Percentiles rank a stretch among this genome's conserved stretches.
These are phyloP conservation scores for Pomacea canaliculata DNA, from an alignment of 2,888 invertebrate species.

Conservation along the genomic window DNA sequence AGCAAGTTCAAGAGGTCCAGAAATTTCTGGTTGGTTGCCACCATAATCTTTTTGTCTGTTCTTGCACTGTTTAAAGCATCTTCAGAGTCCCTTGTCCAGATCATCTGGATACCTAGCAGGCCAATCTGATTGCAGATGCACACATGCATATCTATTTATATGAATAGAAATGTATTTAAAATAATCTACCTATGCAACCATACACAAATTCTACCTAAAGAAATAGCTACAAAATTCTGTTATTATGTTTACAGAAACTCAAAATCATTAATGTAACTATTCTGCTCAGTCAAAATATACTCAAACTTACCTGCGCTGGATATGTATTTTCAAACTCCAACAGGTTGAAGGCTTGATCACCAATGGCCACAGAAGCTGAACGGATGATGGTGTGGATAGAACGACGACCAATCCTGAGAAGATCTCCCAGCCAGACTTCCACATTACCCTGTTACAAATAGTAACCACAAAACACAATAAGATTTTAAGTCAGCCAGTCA, in stretches of 20 bases:
- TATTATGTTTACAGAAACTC: no score
- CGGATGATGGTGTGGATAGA: constrained; percentile 93
- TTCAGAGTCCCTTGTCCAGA: constrained; percentile 96
- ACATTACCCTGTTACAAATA: constrained; percentile 73
- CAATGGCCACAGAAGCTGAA: constrained; percentile 83
- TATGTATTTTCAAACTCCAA: constrained; percentile 90
- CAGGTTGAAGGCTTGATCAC: constrained; percentile 88
- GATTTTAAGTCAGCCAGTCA: not conserved
- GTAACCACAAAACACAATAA: not conserved
- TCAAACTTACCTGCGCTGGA: constrained; percentile 85
- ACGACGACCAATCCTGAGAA: constrained; percentile 87
- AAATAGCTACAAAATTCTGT: no score
- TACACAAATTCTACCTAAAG: not conserved
- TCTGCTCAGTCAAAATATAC: no score
- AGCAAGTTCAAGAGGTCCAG: constrained; percentile 90
- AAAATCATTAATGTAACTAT: no score
- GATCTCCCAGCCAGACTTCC: constrained; percentile 93
- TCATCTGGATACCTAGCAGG: constrained; percentile 92
- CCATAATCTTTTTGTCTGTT: constrained; percentile 94
- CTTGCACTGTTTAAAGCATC: constrained; percentile 89
- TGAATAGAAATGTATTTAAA: not conserved
- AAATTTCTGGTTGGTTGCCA: constrained; percentile 93
- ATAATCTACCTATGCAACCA: not conserved
- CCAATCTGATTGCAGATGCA: constrained; percentile 74
- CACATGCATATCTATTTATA: not conserved